These are phyloP conservation scores for Phycodurus eques DNA, from an alignment of 2,113 vertebrate species.

Conservation along the genomic window DNA sequence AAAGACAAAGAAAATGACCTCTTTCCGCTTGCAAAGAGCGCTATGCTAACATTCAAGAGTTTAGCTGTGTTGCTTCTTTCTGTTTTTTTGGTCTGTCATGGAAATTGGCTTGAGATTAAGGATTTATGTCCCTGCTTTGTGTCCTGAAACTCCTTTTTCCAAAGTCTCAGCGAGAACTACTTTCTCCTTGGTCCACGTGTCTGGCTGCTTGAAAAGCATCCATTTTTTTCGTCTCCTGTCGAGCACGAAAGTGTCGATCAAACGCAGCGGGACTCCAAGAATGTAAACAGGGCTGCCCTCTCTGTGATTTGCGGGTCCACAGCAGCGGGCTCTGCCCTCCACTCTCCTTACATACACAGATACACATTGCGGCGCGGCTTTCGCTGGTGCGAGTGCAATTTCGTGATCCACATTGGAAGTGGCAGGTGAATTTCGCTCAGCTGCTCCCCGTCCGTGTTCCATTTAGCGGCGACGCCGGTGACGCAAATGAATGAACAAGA, in stretches of 20 bases:
- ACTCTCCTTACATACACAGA: slow-evolving; percentile 15
- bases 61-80: background rate
- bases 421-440: slow-evolving; percentile 74
- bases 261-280: slow-evolving; percentile 56
- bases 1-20: background rate
- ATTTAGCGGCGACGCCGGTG: slow-evolving; percentile 57
- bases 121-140: background rate
- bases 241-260: slow-evolving; percentile 54
- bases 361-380: background rate
- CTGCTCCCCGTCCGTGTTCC: slow-evolving; percentile 68
- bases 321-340: slow-evolving; percentile 38
- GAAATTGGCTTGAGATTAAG: background rate
- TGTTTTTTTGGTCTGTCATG: background rate
- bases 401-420: slow-evolving; percentile 73
- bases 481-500: slow-evolving; percentile 73
- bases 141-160: background rate
- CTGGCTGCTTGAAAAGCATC: slow-evolving; percentile 36
- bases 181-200: background rate
- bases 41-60: background rate
- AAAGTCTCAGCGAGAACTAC: background rate
- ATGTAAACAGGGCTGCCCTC: slow-evolving; percentile 48
- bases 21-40: background rate
- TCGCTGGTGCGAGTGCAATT: slow-evolving; percentile 63
- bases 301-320: slow-evolving; percentile 50
- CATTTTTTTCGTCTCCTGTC: slow-evolving; percentile 35